Evolutionary conservation across 2,888 invertebrate species (phyloP).

Genomic region (Sarcophaga caerulescens): DNA sequence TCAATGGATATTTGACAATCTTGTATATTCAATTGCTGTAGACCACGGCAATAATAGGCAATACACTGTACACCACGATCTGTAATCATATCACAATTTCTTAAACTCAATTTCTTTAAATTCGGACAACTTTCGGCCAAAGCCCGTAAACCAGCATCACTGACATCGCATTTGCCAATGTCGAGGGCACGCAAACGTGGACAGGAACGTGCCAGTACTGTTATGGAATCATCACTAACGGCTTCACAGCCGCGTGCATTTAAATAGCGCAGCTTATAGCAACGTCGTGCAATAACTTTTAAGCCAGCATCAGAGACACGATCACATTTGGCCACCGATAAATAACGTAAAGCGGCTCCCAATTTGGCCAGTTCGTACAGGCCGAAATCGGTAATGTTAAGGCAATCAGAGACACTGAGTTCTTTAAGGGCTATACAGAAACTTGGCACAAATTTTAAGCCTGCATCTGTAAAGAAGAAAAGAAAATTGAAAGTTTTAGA

Average conservation of each 20-base stretch:
- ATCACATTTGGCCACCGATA: constrained; percentile 96
- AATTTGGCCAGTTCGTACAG: constrained; percentile 94
- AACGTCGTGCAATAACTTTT: constrained; percentile 91
- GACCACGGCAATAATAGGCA: constrained; percentile 93
- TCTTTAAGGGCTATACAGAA: constrained; percentile 93
- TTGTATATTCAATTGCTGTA: constrained; percentile 95
- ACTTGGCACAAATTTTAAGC: constrained; percentile 94
- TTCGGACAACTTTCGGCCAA: constrained; percentile 95
- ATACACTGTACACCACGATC: constrained; percentile 94
- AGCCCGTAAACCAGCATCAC: constrained; percentile 92
- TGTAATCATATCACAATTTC: constrained; percentile 95
- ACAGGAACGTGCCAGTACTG: constrained; percentile 92
- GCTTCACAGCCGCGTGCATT: constrained; percentile 96
- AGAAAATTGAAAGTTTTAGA: background rate
- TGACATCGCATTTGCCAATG: constrained; percentile 96
- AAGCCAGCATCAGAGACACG: constrained; percentile 95
- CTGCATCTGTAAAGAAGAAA: constrained; percentile 86
- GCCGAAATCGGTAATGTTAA: constrained; percentile 94
- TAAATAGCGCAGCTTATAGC: constrained; percentile 93
- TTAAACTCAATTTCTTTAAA: constrained; percentile 92
- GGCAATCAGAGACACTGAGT: constrained; percentile 94
- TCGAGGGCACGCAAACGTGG: constrained; percentile 93
- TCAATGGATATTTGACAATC: constrained; percentile 95
- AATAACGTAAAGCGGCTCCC: constrained; percentile 93
- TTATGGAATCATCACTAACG: constrained; percentile 95